Evolutionary conservation across 1,140 invertebrate species (phyloP), one percentile per base, ranked within the genome.

Genomic region (Monomorium pharaonis): DNA sequence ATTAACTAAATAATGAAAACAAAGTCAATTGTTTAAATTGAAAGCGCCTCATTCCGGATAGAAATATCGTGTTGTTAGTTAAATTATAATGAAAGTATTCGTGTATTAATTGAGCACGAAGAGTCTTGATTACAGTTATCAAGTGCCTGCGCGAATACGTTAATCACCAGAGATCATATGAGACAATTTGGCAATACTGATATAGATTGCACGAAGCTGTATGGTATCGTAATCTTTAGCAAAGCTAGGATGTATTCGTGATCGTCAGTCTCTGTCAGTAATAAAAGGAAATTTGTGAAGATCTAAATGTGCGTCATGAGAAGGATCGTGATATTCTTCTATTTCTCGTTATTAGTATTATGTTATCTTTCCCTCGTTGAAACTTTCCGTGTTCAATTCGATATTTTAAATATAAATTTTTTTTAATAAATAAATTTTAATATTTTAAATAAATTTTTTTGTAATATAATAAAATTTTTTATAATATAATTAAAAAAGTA

Each of bases 111-210:
- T 12, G 62, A 75, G 72, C 37, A 56, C 60, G 69, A 67, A 80
- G 9, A 70, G 44, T 75, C 67, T 78, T 85, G 83, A 72, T 78
- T 56, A 42, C 72, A 75, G 60, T 92, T 85, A 91, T 88, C 86
- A 92, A 94, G 93, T 95, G 93, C 94, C 93, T 94, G 92, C 92
- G 88, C 85, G 88, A 92, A 89, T 84, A 86, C 86, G 89, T 89
- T 89, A 88, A 81, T 60, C 69, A 81, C 84, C 86, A 88, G 75
- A 75, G 72, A 87, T 84, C 21, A 37, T 54, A 85, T 76, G 84
- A 84, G 75, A 89, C 80, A 87, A 84, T 87, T 92, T 93, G 93
- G 84, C 88, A 91, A 90, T 92, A 92, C 87, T 91, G 91, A 92
- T 94, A 84, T 87, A 90, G 86, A 86, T 89, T 33, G 33, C 42